Conservation (phyloP, 1,140 invertebrate species). For the Drosophila cardini region DNA sequence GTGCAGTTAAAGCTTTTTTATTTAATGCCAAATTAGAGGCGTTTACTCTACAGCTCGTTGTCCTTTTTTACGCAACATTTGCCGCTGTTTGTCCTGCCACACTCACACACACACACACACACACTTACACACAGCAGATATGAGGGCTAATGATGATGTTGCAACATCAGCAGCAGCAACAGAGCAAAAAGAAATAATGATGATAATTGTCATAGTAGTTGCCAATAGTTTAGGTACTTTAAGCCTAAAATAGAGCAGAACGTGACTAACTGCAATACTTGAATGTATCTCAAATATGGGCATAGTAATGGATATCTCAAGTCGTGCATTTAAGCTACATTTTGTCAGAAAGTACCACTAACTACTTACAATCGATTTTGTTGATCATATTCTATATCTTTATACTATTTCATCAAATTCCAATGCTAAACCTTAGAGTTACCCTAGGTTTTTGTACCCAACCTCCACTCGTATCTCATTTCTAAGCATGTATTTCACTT, state of each 20-base stretch:
- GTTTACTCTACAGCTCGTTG: slow-evolving; percentile 47
- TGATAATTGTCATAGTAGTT: background rate
- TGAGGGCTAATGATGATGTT: slow-evolving; percentile 23
- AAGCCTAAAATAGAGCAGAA: slow-evolving; percentile 29
- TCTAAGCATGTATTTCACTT: background rate
- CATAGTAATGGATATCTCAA: background rate
- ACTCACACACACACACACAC: background rate
- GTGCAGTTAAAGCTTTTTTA: slow-evolving; percentile 54
- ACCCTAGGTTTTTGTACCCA: background rate
- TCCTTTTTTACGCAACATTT: slow-evolving; percentile 71
- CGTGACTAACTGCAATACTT: slow-evolving; percentile 10
- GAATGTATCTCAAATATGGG: background rate
- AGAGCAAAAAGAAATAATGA: slow-evolving; percentile 15
- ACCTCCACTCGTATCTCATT: background rate
- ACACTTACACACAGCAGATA: slow-evolving; percentile 9
- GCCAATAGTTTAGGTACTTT: background rate
- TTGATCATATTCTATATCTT: background rate
- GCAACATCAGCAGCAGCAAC: slow-evolving; percentile 4
- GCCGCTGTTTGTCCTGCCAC: slow-evolving; percentile 35
- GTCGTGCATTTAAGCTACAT: background rate
- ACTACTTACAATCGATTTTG: background rate
- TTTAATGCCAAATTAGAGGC: slow-evolving; percentile 76
- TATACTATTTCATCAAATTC: background rate
- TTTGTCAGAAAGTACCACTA: background rate
- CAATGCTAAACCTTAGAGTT: background rate